Percentiles rank a stretch among this genome's conserved stretches.
phyloP scores from a whole-genome alignment of 2,888 invertebrate species.

The Chaetogeoica ovagalla region DNA sequence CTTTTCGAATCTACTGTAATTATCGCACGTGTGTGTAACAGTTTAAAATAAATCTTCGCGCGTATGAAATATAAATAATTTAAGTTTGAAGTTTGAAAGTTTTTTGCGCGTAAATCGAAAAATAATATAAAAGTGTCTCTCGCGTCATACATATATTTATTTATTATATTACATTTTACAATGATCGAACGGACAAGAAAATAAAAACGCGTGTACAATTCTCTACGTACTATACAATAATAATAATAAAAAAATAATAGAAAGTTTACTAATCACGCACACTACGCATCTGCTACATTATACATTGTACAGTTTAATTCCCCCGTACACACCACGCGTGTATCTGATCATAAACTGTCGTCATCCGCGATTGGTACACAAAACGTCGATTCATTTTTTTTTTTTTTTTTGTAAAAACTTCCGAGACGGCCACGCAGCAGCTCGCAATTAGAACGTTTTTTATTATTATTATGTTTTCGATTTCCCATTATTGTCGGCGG shows the following conservation, averaged over 20 bases:
- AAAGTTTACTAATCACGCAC: not conserved
- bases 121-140: too few relatives aligned
- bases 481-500: conserved; percentile 37
- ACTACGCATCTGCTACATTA: not conserved
- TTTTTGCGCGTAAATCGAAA: too few relatives aligned
- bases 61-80: too few relatives aligned
- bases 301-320: not conserved
- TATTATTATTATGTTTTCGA: conserved; percentile 47
- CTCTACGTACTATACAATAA: not conserved
- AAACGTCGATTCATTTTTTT: conserved; percentile 37
- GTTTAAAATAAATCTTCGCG: too few relatives aligned
- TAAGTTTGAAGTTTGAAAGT: too few relatives aligned
- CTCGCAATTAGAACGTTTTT: conserved; percentile 42
- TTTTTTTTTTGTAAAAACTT: not conserved
- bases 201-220: not conserved
- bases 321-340: not conserved
- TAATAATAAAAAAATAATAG: not conserved
- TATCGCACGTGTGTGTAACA: too few relatives aligned
- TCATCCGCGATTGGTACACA: not conserved
- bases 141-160: too few relatives aligned
- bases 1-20: too few relatives aligned
- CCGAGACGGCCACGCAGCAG: conserved; percentile 28
- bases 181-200: not conserved
- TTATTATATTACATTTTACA: conserved; percentile 3
- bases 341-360: conserved; percentile 28